Conservation (phyloP, 2,797 vertebrate genomes). For the Anabacerthia variegaticeps region DNA sequence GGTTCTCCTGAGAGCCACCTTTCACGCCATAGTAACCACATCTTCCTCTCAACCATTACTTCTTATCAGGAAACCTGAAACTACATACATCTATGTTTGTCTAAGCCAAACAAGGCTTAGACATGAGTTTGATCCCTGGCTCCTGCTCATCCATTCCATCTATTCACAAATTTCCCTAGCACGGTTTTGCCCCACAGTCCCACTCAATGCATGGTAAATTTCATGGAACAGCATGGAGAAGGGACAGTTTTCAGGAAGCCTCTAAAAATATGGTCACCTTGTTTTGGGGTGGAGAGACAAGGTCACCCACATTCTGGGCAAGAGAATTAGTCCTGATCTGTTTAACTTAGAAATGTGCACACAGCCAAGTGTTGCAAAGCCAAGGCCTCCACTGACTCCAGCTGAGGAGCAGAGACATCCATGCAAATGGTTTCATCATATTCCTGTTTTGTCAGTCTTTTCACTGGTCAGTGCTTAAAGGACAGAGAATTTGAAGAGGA, state of each 20-base stretch:
- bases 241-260: neutral
- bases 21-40: neutral
- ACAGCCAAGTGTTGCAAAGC: neutral
- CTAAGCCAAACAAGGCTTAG: neutral
- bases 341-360: neutral
- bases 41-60: neutral
- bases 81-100: neutral
- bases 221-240: neutral
- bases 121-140: neutral
- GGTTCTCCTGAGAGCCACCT: neutral
- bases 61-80: neutral
- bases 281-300: neutral
- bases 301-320: neutral
- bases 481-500: neutral
- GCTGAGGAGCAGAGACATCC: neutral
- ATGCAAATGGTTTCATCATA: neutral
- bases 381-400: neutral
- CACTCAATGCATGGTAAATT: fast-evolving
- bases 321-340: neutral
- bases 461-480: neutral
- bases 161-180: neutral
- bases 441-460: neutral
- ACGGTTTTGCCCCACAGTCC: neutral
- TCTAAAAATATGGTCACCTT: neutral
- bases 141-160: neutral